Percentiles rank a stretch among this genome's conserved stretches.
These are phyloP conservation scores for Eudemis profundana DNA, from an alignment of 2,888 invertebrate species.

Conservation along the genomic window DNA sequence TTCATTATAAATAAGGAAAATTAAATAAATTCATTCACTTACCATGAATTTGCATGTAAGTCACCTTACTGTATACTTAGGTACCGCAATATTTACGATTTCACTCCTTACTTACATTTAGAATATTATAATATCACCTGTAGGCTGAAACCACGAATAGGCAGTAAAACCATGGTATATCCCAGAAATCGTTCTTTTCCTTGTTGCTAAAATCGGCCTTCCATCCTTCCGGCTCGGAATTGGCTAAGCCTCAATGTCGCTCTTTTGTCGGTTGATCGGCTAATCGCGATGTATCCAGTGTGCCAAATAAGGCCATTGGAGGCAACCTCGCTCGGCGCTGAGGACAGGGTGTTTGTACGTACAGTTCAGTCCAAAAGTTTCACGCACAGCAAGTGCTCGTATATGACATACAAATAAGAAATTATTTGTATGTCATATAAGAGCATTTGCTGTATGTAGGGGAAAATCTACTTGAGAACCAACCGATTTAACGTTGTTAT, in stretches of 20 bases:
- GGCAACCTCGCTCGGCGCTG: slow-evolving; percentile 18
- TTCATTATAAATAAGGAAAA: no score
- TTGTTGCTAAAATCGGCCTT: slow-evolving; percentile 21
- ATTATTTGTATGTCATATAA: no score
- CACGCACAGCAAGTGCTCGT: background rate
- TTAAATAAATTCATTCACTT: no score
- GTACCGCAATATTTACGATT: no score
- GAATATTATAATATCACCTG: no score
- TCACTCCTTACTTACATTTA: no score
- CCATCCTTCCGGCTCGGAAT: slow-evolving; percentile 31
- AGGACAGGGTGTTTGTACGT: slow-evolving; percentile 13
- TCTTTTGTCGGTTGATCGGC: slow-evolving; percentile 46
- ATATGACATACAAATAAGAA: background rate
- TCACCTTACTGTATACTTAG: no score
- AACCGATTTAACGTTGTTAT: no score
- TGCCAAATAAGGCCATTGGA: slow-evolving; percentile 66
- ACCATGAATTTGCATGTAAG: no score
- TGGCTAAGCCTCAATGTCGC: slow-evolving; percentile 42
- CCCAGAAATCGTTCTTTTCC: slow-evolving; percentile 16
- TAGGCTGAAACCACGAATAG: no score
- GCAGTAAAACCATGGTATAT: background rate
- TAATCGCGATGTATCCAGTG: slow-evolving; percentile 62
- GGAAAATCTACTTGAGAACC: no score
- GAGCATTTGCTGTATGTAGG: no score
- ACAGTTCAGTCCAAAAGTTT: background rate